Base-by-base conservation (phyloP, 2,113 vertebrate genomes). In the Phylloscopus trochiloides region DNA sequence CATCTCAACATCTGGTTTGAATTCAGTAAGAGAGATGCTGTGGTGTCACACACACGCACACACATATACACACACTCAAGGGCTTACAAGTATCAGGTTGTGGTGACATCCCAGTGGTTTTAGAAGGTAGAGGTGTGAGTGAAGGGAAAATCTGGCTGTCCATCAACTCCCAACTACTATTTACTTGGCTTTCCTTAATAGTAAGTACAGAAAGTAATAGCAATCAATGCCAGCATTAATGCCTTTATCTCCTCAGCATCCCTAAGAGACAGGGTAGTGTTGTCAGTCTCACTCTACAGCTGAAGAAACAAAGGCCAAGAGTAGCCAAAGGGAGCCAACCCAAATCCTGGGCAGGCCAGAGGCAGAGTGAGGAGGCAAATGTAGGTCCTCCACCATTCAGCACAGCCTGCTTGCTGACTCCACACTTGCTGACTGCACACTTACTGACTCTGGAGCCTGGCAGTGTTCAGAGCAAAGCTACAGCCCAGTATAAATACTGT, bases 1-100 rank as follows among this genome's bases (percentile, higher is more conserved):
- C 96, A 95, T 93, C 75, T 71, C 71, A 79, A 77, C 94, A 97
- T 97, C 96, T 96, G 96, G 67, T 96, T 96, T 73, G 87, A 90
- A 96, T 96, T 59, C 78, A 59, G 45, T 45, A 66, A 83, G 38
- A 70, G 86, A 67, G 81, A 79, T 48, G 74, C 51, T 88, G 28
- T 42, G 54, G 77, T 45, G 48, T 94, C 62, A 88, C 82, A 83
- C 71, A 52, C 61, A 50, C 0, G 2, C 65, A 75, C 42, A 71
- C 24, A 55, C 43, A 76, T 14, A 57, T 38, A 73, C 47, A 72
- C 26, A 58, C 65, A 65, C 12, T 66, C 81, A 67, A 48, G n/a
- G 59, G 29, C 40, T 93, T 83, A 68, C 34, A 92, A 70, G 31
- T n/a, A 38, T 63, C 67, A 83, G 72, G 51, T n/a, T 6, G 1